Base-by-base conservation (phyloP, 2,113 vertebrate genomes). In the Helogale parvula region DNA sequence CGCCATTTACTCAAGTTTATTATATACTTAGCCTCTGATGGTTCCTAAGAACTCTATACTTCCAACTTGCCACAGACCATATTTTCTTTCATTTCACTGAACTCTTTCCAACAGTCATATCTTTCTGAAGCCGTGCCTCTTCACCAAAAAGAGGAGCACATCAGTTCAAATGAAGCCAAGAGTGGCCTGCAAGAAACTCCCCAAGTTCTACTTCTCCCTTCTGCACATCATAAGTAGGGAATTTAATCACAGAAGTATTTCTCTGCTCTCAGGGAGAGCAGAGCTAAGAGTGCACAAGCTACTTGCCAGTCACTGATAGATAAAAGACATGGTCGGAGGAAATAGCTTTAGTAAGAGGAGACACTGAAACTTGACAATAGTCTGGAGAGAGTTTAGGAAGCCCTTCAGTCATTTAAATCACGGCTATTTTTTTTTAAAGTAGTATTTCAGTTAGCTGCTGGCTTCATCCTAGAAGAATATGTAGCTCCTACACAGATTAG, bases 1-100 rank as follows among this genome's bases (percentile, higher is more conserved):
- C 95, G 91, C 89, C 94, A 95, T 88, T 93, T 93, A 74, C 50
- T 93, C 47, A 93, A 93, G 88, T 97, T 94, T 97, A 89, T 95
- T 91, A 86, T 80, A 69, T 47, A 89, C 71, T 65, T 84, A 66
- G 77, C 91, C 91, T 94, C 97, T 96, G 97, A 97, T 41, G 89
- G 88, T 95, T 88, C 85, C 93, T 89, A 93, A 93, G 66, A 95
- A 80, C 91, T 87, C 94, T 96, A 35, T 94, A 94, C 68, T 88
- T 71, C 38, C 54, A 94, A 88, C 19, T 54, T 97, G 93, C 23
- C 97, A 97, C 9, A 76, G 29, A 89, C 47, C 68, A 76, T 72
- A 89, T 94, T 97, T 98, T 89, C 93, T 96, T 79, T 88, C 47
- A 52, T 87, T 79, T 95, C 72, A 52, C 47, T 91, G 91, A 97